Conservation (phyloP, 1,140 invertebrate species). For the Amyelois transitella region DNA sequence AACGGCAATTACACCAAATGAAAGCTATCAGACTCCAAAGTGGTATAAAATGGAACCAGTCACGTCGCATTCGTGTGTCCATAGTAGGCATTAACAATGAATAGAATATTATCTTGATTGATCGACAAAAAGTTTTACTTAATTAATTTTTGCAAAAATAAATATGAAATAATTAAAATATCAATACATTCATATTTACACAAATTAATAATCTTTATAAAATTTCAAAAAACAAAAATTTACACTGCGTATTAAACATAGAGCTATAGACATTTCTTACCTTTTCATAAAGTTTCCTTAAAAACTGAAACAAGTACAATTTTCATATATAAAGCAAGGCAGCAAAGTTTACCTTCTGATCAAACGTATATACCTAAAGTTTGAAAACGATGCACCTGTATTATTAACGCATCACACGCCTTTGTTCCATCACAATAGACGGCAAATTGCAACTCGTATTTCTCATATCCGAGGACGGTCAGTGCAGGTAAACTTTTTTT, state of each 20-base stretch:
- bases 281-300: too few species aligned
- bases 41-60: slow-evolving; percentile 57
- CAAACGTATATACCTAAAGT: slow-evolving; percentile 31
- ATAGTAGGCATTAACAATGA: background rate
- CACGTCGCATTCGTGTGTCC: slow-evolving; percentile 38
- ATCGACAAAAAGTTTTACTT: too few species aligned
- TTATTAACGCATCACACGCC: slow-evolving; percentile 64
- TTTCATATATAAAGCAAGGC: too few species aligned
- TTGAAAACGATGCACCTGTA: slow-evolving; percentile 60
- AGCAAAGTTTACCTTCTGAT: background rate
- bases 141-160: too few species aligned
- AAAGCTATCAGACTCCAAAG: slow-evolving; percentile 52
- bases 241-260: too few species aligned
- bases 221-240: too few species aligned
- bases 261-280: too few species aligned
- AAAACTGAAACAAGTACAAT: too few species aligned
- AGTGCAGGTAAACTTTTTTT: slow-evolving; percentile 44
- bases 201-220: too few species aligned
- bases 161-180: too few species aligned
- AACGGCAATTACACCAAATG: slow-evolving; percentile 60
- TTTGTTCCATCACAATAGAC: slow-evolving; percentile 63
- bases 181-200: too few species aligned
- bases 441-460: slow-evolving; percentile 64
- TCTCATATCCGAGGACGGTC: slow-evolving; percentile 39
- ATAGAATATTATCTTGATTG: background rate